Percentiles rank a stretch among this genome's conserved stretches.
phyloP scores from a whole-genome alignment of 2,888 invertebrate genomes.

The Habrosyne pyritoides region DNA sequence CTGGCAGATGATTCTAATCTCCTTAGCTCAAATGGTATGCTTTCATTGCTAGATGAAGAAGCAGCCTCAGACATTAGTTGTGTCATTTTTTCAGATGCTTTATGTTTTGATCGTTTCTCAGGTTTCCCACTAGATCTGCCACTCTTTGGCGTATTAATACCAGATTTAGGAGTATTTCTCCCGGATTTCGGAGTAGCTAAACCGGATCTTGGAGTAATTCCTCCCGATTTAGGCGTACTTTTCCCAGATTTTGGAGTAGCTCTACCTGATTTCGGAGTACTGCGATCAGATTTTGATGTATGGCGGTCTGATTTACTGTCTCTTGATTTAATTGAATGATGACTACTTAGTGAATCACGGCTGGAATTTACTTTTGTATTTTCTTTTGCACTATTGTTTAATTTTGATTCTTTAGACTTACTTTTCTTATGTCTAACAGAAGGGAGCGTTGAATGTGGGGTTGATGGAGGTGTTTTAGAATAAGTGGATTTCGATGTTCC shows the following conservation, averaged over 20 bases:
- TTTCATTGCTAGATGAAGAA: conserved; percentile 85
- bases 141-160: conserved; percentile 82
- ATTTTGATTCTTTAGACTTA: conserved; percentile 75
- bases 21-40: conserved; percentile 76
- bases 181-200: conserved; percentile 76
- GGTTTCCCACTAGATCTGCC: conserved; percentile 80
- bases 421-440: conserved; percentile 77
- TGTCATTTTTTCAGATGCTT: conserved; percentile 80
- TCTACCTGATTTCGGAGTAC: conserved; percentile 77
- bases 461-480: conserved; percentile 78
- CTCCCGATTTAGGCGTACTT: conserved; percentile 74
- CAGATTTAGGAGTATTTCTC: conserved; percentile 72
- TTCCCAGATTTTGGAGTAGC: conserved; percentile 72
- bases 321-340: conserved; percentile 77
- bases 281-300: conserved; percentile 76
- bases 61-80: conserved; percentile 82
- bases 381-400: conserved; percentile 69
- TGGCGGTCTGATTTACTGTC: conserved; percentile 79
- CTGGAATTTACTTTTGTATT: conserved; percentile 72
- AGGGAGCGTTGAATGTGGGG: conserved; percentile 75
- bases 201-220: conserved; percentile 72
- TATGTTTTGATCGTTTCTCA: conserved; percentile 74
- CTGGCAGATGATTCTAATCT: conserved; percentile 84
- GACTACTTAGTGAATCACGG: conserved; percentile 78
- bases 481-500: conserved; percentile 78